Conservation (phyloP, 1,140 invertebrate genomes). For the Drosophila pseudoobscura region DNA sequence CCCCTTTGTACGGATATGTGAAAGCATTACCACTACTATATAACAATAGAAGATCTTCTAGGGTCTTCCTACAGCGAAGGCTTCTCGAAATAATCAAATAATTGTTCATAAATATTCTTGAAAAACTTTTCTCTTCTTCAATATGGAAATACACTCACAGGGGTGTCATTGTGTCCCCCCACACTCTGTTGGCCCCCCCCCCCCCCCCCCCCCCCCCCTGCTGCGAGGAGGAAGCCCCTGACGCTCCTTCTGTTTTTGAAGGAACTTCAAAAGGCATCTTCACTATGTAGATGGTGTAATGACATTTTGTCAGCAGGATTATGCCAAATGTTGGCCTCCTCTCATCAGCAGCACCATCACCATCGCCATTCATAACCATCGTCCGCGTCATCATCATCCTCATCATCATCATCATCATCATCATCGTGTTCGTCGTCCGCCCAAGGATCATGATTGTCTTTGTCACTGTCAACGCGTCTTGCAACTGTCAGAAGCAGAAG, state of each 20-base stretch:
- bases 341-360: background rate
- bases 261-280: constrained; percentile 67
- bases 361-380: constrained; percentile 16
- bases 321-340: constrained; percentile 59
- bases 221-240: constrained; percentile 1
- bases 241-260: background rate
- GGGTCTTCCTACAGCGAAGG: too few species aligned
- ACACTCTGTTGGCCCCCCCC: constrained; percentile 10
- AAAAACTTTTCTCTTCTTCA: constrained; percentile 17
- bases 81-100: too few species aligned
- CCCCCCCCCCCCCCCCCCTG: too few species aligned
- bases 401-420: constrained; percentile 34
- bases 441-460: constrained; percentile 64
- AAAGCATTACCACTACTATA: too few species aligned
- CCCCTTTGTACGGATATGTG: too few species aligned
- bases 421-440: constrained; percentile 33
- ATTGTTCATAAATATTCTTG: constrained; percentile 28
- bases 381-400: constrained; percentile 34
- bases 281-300: constrained; percentile 69
- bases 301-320: constrained; percentile 74
- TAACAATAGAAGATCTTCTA: too few species aligned
- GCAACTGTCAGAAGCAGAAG: constrained; percentile 65
- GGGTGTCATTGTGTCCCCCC: background rate
- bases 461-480: constrained; percentile 76
- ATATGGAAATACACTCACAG: constrained; percentile 16